Evolutionary conservation across 2,888 invertebrate genomes (phyloP), one percentile per base, ranked within the genome.

Genomic region (Girardia tigrina): DNA sequence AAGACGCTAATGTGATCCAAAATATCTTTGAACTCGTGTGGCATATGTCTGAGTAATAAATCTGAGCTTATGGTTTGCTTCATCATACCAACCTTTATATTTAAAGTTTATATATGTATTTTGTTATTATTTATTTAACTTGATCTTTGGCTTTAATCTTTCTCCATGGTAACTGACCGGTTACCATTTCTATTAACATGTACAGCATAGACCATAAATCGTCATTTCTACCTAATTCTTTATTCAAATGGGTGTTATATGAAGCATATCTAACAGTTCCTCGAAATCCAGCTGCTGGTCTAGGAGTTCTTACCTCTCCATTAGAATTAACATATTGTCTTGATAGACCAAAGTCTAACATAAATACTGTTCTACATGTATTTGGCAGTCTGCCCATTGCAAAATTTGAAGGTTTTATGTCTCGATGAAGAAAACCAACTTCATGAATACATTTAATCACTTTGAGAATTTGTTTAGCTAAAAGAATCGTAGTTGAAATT

Each of bases 161-260:
- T 78, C 95, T 87, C 95, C 95, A 97, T 0, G 95, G 95, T 82
- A 97, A 87, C 84, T 94, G 94, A 0, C 98, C 98, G 82, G 95
- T 94, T 26, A 95, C 91, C 83, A 99, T 99, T 86, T 99, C 98
- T 8, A 95, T 94, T 77, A 99, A 88, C 95, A 99, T 98, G 86
- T 99, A 99, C 87, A 98, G 98, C n/a, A 99, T 86, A 0, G 95
- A 97, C 95, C 95, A 97, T 6, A 99, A 88, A 85, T 99, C 98
- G 85, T 99, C 98, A 83, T 98, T 97, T 0, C 98, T 88, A 0
- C 98, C 98, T 97, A 98, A 98, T 86, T 99, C 98, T 86, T 93
- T 88, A 86, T 98, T 99, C 82, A 94, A 92, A 86, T 99, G 98
- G 42, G 98, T 98, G 87, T 97, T 98, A 77, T 98, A 91, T 23